These are phyloP conservation scores for Scaptomyza montana DNA, from an alignment of 1,140 invertebrate genomes.

Conservation along the genomic window DNA sequence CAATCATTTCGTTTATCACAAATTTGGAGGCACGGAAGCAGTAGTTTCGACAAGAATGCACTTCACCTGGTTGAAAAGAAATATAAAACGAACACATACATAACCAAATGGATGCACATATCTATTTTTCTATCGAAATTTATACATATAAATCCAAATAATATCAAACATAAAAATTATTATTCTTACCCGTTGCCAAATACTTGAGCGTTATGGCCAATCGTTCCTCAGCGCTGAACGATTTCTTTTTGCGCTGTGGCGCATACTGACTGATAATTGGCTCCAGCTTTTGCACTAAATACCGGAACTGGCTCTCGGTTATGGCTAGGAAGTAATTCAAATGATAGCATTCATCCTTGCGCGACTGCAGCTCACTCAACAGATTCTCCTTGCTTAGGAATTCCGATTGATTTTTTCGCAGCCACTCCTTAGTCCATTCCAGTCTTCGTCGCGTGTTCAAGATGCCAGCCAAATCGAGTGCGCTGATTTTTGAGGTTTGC, in stretches of 20 bases:
- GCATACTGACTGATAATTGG: conserved; percentile 79
- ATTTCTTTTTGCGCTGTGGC: conserved; percentile 80
- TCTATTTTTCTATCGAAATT: background rate
- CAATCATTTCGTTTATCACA: conserved; percentile 83
- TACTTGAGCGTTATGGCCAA: conserved; percentile 82
- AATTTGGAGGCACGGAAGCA: conserved; percentile 83
- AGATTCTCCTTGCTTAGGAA: conserved; percentile 79
- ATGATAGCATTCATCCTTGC: conserved; percentile 80
- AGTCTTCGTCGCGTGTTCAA: conserved; percentile 71
- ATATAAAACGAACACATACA: background rate
- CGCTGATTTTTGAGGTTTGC: conserved; percentile 75
- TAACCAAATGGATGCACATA: conserved; percentile 16
- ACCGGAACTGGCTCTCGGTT: conserved; percentile 79
- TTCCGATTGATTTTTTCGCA: conserved; percentile 78
- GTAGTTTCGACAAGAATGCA: conserved; percentile 83
- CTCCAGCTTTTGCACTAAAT: conserved; percentile 75
- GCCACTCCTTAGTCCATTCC: conserved; percentile 82
- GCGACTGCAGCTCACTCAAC: conserved; percentile 74
- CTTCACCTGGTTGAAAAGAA: conserved; percentile 64
- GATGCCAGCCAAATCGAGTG: conserved; percentile 76
- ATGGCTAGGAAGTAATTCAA: conserved; percentile 83
- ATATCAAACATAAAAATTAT: background rate
- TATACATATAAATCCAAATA: background rate
- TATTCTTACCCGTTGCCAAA: conserved; percentile 78
- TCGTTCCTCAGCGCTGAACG: conserved; percentile 80